Percentiles rank a stretch among this genome's conserved stretches.
Evolutionary conservation across 1,140 invertebrate species (phyloP).

Genomic region (Bombus huntii): DNA sequence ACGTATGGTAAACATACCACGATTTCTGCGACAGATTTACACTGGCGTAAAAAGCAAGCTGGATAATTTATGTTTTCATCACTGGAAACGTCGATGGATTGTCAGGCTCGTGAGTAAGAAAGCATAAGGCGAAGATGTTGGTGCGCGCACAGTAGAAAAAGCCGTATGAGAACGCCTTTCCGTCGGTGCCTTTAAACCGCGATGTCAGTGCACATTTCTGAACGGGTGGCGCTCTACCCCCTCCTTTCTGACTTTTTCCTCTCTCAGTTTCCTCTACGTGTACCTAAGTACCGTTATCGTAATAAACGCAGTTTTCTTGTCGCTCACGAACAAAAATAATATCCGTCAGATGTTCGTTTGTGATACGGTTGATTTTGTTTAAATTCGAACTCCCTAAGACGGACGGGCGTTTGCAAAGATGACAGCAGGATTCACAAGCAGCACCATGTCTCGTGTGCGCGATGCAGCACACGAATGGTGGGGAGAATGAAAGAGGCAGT

Average conservation of each 20-base stretch:
- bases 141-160: constrained; percentile 65
- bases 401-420: constrained; percentile 66
- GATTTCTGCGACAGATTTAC: constrained; percentile 9
- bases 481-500: constrained; percentile 58
- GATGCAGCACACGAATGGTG: constrained; percentile 69
- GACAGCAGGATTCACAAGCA: constrained; percentile 67
- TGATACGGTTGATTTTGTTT: constrained; percentile 36
- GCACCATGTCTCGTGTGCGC: constrained; percentile 69
- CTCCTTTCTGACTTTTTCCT: constrained; percentile 23
- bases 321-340: background rate
- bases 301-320: constrained; percentile 16
- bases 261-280: constrained; percentile 33
- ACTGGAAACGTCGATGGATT: constrained; percentile 7
- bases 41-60: background rate
- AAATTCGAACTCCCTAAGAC: constrained; percentile 16
- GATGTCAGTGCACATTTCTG: constrained; percentile 64
- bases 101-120: constrained; percentile 16
- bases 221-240: constrained; percentile 58
- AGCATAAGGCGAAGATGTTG: constrained; percentile 36
- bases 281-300: constrained; percentile 39
- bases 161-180: constrained; percentile 58
- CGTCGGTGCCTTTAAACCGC: constrained; percentile 63
- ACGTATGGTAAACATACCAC: constrained; percentile 56
- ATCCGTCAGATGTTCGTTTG: constrained; percentile 1
- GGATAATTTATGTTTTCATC: background rate